Conservation (phyloP, 2,888 invertebrate genomes). For the Acrobasis suavella region DNA sequence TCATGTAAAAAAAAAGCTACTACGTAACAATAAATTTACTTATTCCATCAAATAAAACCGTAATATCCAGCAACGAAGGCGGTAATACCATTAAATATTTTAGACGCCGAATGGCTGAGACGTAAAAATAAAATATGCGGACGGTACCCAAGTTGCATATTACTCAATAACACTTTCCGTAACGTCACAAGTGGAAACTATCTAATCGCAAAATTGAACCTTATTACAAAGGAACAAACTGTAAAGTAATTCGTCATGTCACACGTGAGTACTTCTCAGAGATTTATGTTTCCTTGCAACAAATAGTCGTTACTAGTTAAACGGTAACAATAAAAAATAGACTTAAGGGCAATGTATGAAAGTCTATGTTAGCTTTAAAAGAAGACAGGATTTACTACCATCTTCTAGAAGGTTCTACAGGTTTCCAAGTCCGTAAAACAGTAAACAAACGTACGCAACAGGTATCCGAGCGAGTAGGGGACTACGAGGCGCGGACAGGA, state of each 20-base stretch:
- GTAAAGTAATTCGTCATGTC: conserved; percentile 1
- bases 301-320: background rate
- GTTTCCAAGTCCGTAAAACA: conserved; percentile 48
- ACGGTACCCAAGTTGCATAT: conserved; percentile 34
- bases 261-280: background rate
- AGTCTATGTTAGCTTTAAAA: conserved; percentile 26
- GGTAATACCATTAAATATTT: conserved; percentile 31
- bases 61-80: background rate
- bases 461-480: conserved; percentile 40
- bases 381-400: conserved; percentile 19
- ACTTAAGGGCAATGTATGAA: conserved; percentile 12
- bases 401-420: conserved; percentile 52
- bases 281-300: conserved; percentile 17
- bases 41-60: background rate
- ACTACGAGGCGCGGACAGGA: too few relatives aligned
- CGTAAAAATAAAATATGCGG: conserved; percentile 34
- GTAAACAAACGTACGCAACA: conserved; percentile 68
- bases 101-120: conserved; percentile 2
- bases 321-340: conserved; percentile 11
- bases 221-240: background rate
- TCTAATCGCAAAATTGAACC: conserved; percentile 1
- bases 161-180: background rate
- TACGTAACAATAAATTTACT: background rate
- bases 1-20: too few relatives aligned
- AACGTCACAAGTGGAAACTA: conserved; percentile 3